These are phyloP conservation scores for Polydrusus cervinus DNA, from an alignment of 2,888 invertebrate genomes.

Conservation along the genomic window DNA sequence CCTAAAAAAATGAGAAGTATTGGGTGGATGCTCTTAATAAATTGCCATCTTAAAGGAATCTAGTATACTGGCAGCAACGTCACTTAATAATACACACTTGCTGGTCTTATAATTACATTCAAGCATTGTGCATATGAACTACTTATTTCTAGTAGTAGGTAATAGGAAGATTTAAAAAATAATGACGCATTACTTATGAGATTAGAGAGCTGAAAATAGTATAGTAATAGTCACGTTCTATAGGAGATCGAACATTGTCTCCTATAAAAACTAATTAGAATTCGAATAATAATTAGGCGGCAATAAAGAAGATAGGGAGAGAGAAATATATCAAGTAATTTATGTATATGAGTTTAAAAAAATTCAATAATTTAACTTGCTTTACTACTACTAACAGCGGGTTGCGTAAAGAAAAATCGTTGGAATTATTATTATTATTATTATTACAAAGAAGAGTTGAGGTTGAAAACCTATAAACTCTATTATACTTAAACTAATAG, in stretches of 20 bases:
- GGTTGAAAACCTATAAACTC: too few species aligned
- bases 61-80: too few species aligned
- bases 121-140: constrained; percentile 1
- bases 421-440: too few species aligned
- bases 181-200: constrained; percentile 4
- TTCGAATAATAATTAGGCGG: not conserved
- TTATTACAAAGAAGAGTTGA: too few species aligned
- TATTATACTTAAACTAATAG: too few species aligned
- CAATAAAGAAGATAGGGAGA: not conserved
- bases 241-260: not conserved
- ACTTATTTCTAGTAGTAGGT: not conserved
- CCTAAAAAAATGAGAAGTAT: too few species aligned
- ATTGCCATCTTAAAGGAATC: too few species aligned
- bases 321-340: not conserved
- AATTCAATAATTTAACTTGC: too few species aligned
- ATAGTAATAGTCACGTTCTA: not conserved
- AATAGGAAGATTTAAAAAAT: not conserved
- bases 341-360: too few species aligned
- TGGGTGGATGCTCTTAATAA: too few species aligned
- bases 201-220: constrained; percentile 4
- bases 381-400: too few species aligned
- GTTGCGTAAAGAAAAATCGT: too few species aligned
- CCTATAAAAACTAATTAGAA: not conserved
- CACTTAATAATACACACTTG: not conserved
- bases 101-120: not conserved